Evolutionary conservation across 1,140 invertebrate genomes (phyloP).

Genomic region (Drosophila equinoxialis): DNA sequence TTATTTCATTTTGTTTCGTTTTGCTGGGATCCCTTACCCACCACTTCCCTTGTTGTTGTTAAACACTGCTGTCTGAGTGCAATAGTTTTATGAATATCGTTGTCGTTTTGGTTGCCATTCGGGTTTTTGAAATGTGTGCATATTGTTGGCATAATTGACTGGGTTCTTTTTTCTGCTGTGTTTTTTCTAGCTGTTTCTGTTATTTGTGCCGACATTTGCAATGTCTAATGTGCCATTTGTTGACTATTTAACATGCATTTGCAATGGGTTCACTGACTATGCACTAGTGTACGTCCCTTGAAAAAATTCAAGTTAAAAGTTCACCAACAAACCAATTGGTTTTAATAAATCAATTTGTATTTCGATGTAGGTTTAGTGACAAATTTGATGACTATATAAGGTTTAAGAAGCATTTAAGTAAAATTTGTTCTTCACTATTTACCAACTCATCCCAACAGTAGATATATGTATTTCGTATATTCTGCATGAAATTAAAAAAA

Average conservation of each 20-base stretch:
- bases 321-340: neutral
- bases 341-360: neutral
- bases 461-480: too few species aligned
- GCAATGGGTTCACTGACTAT: conserved; percentile 66
- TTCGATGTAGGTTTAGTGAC: too few species aligned
- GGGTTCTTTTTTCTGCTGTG: conserved; percentile 59
- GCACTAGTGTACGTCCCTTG: conserved; percentile 13
- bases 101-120: conserved; percentile 23
- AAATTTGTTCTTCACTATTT: too few species aligned
- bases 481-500: too few species aligned
- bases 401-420: too few species aligned
- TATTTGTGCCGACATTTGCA: conserved; percentile 34
- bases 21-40: neutral
- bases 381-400: too few species aligned
- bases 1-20: conserved; percentile 12
- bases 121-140: conserved; percentile 65
- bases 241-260: conserved; percentile 60
- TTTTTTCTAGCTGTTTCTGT: conserved; percentile 3
- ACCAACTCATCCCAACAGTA: too few species aligned
- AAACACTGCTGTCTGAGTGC: conserved; percentile 40
- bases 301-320: conserved; percentile 13
- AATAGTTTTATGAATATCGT: conserved; percentile 70
- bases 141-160: conserved; percentile 78
- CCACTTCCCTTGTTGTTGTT: conserved; percentile 33
- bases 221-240: conserved; percentile 66